These are phyloP conservation scores for Hiodon tergisus DNA, from an alignment of 2,113 vertebrate species.

Conservation along the genomic window DNA sequence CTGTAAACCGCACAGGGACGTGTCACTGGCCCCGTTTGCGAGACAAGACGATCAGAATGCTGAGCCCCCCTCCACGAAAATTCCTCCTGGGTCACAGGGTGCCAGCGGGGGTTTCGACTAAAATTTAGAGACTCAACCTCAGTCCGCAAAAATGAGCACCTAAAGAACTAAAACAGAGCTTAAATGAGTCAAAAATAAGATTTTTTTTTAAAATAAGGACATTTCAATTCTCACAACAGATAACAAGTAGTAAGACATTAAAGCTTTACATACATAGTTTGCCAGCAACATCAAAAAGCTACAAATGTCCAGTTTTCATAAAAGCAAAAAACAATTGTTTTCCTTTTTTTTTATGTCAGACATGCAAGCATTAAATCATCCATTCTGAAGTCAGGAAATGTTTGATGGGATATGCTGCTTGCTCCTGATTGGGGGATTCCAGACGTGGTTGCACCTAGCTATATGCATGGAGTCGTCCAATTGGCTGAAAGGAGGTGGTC, in stretches of 20 bases:
- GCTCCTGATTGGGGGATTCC: constrained; percentile 28
- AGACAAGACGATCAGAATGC: no score
- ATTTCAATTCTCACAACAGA: constrained; percentile 27
- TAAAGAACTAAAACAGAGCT: constrained; percentile 23
- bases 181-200: constrained; percentile 28
- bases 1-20: no score
- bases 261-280: constrained; percentile 41
- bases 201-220: constrained; percentile 8
- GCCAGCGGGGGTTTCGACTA: neutral
- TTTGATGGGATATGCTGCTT: constrained; percentile 33
- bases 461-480: constrained; percentile 28
- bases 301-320: constrained; percentile 43
- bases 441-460: constrained; percentile 39
- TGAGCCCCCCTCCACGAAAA: no score
- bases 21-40: no score
- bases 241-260: constrained; percentile 28
- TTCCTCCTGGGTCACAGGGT: no score
- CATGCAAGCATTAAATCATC: constrained; percentile 25
- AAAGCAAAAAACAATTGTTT: constrained; percentile 33
- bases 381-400: constrained; percentile 15
- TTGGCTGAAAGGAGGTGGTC: constrained; percentile 34
- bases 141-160: constrained; percentile 16
- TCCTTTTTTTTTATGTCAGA: constrained; percentile 26
- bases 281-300: constrained; percentile 32
- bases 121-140: neutral